Evolutionary conservation across 2,888 invertebrate genomes (phyloP).

Genomic region (Ichneumoninae sp.): DNA sequence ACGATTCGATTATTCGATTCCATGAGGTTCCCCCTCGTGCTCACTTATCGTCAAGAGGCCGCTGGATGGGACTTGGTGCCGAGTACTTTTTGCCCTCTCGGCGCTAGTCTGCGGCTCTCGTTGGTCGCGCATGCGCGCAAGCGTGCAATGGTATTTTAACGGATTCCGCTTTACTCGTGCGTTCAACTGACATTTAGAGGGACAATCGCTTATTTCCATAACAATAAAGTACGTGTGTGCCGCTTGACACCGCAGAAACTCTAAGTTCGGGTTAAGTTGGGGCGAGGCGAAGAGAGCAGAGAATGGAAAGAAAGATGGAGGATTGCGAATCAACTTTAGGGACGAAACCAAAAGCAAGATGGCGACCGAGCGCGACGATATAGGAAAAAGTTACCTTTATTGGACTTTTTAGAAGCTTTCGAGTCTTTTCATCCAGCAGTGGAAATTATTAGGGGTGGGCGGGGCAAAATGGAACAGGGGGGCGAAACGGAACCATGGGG

Average conservation of each 20-base stretch:
- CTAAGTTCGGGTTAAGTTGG: neutral
- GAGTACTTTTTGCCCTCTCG: neutral
- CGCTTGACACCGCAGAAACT: neutral
- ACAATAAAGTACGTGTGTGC: neutral
- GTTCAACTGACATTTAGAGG: neutral
- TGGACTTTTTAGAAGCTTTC: neutral
- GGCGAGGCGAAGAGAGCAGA: no score
- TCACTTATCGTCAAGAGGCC: neutral
- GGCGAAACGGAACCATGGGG: no score
- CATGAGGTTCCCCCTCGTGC: neutral
- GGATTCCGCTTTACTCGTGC: neutral
- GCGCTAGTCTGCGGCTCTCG: neutral
- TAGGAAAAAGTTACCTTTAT: neutral
- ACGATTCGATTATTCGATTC: constrained; percentile 38
- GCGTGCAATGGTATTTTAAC: neutral
- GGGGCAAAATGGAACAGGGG: no score
- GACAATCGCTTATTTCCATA: neutral
- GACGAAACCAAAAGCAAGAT: neutral
- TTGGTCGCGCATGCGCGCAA: neutral
- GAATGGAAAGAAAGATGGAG: no score
- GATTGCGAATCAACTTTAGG: no score
- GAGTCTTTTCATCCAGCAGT: no score
- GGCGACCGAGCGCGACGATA: no score
- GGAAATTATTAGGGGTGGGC: no score
- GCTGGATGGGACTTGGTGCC: no score